Evolutionary conservation across 2,888 invertebrate species (phyloP).

Genomic region (Agrotis exclamationis): DNA sequence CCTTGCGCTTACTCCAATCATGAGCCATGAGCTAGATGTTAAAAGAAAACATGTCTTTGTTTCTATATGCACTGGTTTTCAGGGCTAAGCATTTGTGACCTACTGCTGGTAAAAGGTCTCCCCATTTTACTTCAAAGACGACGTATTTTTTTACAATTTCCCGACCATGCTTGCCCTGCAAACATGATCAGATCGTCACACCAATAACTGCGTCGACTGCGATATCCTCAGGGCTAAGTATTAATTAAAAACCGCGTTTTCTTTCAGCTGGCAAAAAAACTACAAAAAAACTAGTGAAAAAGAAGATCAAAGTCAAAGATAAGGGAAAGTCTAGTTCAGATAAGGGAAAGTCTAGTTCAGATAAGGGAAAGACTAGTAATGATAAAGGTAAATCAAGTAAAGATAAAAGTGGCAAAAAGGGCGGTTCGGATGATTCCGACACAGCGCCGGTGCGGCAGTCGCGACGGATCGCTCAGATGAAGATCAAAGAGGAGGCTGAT

Average conservation of each 20-base stretch:
- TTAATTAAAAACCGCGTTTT: neutral
- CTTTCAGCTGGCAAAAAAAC: conserved; percentile 83
- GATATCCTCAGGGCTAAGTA: too few species aligned
- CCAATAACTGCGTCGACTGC: too few species aligned
- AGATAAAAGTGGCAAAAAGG: conserved; percentile 59
- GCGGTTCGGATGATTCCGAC: conserved; percentile 77
- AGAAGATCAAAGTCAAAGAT: conserved; percentile 68
- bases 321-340: conserved; percentile 66
- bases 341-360: conserved; percentile 65
- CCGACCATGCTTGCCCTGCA: too few species aligned
- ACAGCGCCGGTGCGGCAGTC: conserved; percentile 94
- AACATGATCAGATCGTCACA: too few species aligned
- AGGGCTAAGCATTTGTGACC: too few species aligned
- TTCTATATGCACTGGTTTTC: neutral
- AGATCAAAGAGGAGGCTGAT: conserved; percentile 96
- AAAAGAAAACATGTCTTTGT: neutral
- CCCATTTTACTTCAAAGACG: too few species aligned
- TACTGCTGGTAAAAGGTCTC: too few species aligned
- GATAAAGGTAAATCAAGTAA: conserved; percentile 57
- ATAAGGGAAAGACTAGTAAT: conserved; percentile 39
- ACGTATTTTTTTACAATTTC: too few species aligned
- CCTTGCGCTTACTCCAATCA: neutral
- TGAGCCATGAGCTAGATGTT: neutral
- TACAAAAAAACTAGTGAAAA: conserved; percentile 80
- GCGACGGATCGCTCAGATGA: conserved; percentile 96